Evolutionary conservation across 2,113 vertebrate genomes (phyloP), one percentile per base, ranked within the genome.

Genomic region (Elaphurus davidianus): DNA sequence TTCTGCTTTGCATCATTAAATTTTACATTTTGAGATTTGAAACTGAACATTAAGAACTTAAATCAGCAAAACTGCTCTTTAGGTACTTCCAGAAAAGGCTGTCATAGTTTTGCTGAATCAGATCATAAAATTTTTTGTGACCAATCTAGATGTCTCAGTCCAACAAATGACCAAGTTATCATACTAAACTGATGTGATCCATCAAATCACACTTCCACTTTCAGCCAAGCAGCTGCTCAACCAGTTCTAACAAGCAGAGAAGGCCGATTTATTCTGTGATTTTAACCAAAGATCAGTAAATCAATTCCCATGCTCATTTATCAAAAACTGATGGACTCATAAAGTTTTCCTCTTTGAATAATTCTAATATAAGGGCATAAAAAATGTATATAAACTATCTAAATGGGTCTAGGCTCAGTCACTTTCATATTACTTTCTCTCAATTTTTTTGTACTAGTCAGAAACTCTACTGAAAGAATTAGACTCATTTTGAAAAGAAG

Each of bases 91-190:
- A 82, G 28, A 96, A 95, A 98, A 97, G 28, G 7, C 27, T 91
- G 54, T 60, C 52, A 90, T 27, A 76, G 50, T 90, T 97, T 96
- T 97, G 95, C 96, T 98, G 93, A 97, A 45, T 98, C 87, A 82
- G 96, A 67, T 33, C 74, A 30, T 90, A 54, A 55, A 33, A 64
- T 71, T 96, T 97, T 91, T 74, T 81, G 88, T 88, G 96, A 47
- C 23, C 81, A 87, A 79, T 47, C 52, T 7, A 91, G 43, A 23
- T 74, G 55, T 57, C 76, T 96, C 90, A 13, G 8, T 94, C 97
- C 87, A 62, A 94, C 55, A 84, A 14, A 91, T 74, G 90, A 97
- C 67, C 97, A 95, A 98, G 74, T 88, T 57, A 89, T 87, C 93
- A 57, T 71, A 91, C 30, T 79, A 96, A 36, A 87, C 60, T 28